These are phyloP conservation scores for Disparrhopalites patrizii DNA, from an alignment of 2,888 invertebrate genomes.

Conservation along the genomic window DNA sequence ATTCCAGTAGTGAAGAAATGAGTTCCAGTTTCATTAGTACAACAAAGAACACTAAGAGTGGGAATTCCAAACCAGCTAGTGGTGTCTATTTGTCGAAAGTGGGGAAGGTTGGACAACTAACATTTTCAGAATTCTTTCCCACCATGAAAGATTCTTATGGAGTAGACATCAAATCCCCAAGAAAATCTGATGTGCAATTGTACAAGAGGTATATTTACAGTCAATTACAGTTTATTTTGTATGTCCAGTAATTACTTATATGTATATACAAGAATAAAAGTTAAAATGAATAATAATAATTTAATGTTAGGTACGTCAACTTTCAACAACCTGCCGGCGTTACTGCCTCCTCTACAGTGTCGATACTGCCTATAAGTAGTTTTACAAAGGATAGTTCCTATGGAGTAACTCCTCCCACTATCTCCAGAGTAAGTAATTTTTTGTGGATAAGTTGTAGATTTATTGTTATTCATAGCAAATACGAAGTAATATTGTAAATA, in stretches of 20 bases:
- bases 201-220: conserved; percentile 60
- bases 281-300: not conserved
- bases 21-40: conserved; percentile 58
- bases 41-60: conserved; percentile 45
- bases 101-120: conserved; percentile 29
- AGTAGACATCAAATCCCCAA: conserved; percentile 61
- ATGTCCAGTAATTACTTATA: not conserved
- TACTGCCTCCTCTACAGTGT: conserved; percentile 27
- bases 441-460: too few species aligned
- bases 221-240: not conserved
- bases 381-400: conserved; percentile 63
- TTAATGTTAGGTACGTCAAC: conserved; percentile 48
- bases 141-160: conserved; percentile 66
- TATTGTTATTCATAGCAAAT: too few species aligned
- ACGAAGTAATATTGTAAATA: too few species aligned
- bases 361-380: conserved; percentile 60
- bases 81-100: too few species aligned
- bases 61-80: conserved; percentile 14
- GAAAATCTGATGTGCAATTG: conserved; percentile 61
- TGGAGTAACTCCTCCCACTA: conserved; percentile 64
- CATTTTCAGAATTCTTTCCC: conserved; percentile 54
- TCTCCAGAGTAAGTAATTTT: conserved; percentile 50
- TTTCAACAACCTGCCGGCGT: conserved; percentile 38
- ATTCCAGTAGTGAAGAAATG: conserved; percentile 53
- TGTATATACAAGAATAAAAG: too few species aligned